Conservation (phyloP, 1,140 invertebrate species). For the Bombus waltoni region DNA sequence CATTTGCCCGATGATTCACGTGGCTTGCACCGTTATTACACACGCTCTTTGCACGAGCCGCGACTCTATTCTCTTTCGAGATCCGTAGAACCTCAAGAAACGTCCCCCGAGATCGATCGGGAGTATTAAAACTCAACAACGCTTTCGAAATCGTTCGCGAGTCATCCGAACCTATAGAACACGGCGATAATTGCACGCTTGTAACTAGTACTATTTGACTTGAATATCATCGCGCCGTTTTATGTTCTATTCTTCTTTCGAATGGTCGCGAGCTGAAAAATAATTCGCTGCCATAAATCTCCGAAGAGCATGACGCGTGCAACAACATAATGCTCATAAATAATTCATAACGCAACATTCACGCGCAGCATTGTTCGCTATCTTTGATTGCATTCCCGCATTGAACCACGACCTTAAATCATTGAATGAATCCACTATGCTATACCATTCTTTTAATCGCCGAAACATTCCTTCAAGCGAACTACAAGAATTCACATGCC, state of each 20-base stretch:
- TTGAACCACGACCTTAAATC: not conserved
- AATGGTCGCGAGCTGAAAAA: slow-evolving; percentile 1
- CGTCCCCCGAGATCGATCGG: not conserved
- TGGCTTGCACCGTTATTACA: slow-evolving; percentile 61
- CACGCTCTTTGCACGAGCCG: slow-evolving; percentile 7
- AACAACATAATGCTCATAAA: slow-evolving; percentile 32
- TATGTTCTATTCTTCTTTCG: slow-evolving; percentile 42
- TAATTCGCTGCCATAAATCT: slow-evolving; percentile 28
- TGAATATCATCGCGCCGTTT: slow-evolving; percentile 15
- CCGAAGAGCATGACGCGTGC: not conserved
- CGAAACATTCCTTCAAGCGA: not conserved
- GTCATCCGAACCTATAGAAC: not conserved
- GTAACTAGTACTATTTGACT: not conserved
- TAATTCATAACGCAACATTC: slow-evolving; percentile 46
- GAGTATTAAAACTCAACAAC: not conserved
- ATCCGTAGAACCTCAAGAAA: slow-evolving; percentile 16
- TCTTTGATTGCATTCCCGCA: slow-evolving; percentile 6
- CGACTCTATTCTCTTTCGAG: not conserved
- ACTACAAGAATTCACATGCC: not conserved
- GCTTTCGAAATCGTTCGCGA: not conserved
- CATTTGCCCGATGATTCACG: slow-evolving; percentile 67
- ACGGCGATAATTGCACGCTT: slow-evolving; percentile 22
- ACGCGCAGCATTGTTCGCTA: slow-evolving; percentile 25
- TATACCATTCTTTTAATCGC: not conserved
- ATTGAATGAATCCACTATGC: not conserved